Conservation (phyloP, 2,888 invertebrate species). For the Philhelius pedissequus region DNA sequence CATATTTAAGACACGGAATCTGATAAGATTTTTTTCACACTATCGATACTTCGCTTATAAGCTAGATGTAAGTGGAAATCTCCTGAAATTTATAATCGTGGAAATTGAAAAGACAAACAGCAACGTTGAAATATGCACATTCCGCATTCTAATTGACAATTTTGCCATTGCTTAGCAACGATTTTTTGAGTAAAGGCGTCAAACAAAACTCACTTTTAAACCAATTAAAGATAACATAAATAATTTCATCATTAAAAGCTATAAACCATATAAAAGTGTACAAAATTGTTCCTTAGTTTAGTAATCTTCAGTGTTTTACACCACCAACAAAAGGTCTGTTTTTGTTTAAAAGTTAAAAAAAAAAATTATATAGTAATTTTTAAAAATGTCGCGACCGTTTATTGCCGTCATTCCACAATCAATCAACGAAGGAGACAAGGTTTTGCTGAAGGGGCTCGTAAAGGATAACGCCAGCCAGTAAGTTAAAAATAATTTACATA, state of each 20-base stretch:
- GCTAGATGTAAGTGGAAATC: background rate
- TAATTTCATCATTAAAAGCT: background rate
- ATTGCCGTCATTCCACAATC: slow-evolving; percentile 72
- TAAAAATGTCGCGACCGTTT: slow-evolving; percentile 72
- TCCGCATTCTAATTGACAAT: slow-evolving; percentile 2
- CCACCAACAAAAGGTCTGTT: background rate
- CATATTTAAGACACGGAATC: slow-evolving; percentile 64
- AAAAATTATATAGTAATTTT: slow-evolving; percentile 9
- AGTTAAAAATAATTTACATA: slow-evolving; percentile 61
- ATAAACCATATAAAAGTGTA: slow-evolving; percentile 37
- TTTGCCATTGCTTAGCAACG: slow-evolving; percentile 56
- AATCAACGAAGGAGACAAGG: slow-evolving; percentile 71
- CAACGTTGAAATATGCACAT: slow-evolving; percentile 30
- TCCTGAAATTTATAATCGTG: background rate
- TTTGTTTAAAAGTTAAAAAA: background rate
- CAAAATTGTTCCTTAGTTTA: slow-evolving; percentile 16
- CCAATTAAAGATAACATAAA: background rate
- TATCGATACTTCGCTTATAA: background rate
- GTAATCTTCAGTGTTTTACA: slow-evolving; percentile 15
- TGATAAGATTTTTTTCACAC: slow-evolving; percentile 55
- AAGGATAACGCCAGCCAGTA: slow-evolving; percentile 74
- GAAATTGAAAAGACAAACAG: slow-evolving; percentile 45
- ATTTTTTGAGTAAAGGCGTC: slow-evolving; percentile 37
- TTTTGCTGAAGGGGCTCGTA: slow-evolving; percentile 74
- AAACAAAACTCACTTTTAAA: slow-evolving; percentile 35